Percentiles rank a stretch among this genome's conserved stretches.
These are phyloP conservation scores for Scrobipalpa atriplicella DNA, from an alignment of 2,888 invertebrate genomes.

Conservation along the genomic window DNA sequence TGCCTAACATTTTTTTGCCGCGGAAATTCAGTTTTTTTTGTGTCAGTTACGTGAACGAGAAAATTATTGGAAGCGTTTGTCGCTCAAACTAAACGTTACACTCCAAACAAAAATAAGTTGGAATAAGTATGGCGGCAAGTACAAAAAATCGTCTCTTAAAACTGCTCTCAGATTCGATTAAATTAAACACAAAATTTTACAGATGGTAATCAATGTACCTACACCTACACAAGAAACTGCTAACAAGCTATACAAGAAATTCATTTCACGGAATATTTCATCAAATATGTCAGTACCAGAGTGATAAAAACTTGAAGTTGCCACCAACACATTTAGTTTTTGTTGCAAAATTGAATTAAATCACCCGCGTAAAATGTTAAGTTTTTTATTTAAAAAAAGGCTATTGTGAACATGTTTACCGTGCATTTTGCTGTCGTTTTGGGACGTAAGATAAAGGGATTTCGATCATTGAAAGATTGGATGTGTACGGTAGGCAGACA, in stretches of 20 bases:
- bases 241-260: no score
- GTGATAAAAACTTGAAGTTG: not conserved
- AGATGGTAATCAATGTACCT: not conserved
- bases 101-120: no score
- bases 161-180: no score
- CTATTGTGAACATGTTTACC: conserved; percentile 8
- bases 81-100: no score
- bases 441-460: conserved; percentile 20
- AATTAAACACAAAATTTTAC: no score
- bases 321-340: conserved; percentile 56
- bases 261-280: conserved; percentile 29
- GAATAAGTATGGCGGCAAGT: no score
- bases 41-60: no score
- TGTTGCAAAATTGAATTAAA: conserved; percentile 77
- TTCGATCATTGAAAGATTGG: conserved; percentile 25
- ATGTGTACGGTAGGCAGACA: conserved; percentile 20
- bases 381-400: conserved; percentile 41
- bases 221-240: not conserved
- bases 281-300: no score
- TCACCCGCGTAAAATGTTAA: conserved; percentile 57
- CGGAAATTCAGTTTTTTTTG: no score
- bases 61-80: no score
- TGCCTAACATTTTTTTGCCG: no score
- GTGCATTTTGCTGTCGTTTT: conserved; percentile 23
- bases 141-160: no score